Evolutionary conservation across 2,113 vertebrate genomes (phyloP).

Genomic region (Argyrosomus japonicus): DNA sequence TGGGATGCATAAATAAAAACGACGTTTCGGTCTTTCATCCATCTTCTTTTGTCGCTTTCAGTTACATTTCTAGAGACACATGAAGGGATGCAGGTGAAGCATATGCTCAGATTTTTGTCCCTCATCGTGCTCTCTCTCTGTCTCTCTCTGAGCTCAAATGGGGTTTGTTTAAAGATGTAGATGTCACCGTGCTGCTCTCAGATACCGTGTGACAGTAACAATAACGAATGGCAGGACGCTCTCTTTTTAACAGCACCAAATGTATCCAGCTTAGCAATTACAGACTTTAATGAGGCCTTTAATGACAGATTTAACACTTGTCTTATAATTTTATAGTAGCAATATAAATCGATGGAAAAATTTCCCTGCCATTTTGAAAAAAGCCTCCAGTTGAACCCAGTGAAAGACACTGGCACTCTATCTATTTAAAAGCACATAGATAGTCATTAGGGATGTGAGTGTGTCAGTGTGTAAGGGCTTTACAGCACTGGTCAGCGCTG

Average conservation of each 20-base stretch:
- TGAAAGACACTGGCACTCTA: conserved; percentile 19
- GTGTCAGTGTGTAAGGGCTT: conserved; percentile 44
- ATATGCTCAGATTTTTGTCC: background rate
- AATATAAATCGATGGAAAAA: conserved; percentile 69
- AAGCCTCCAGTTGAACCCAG: conserved; percentile 23
- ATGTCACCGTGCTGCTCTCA: conserved; percentile 6
- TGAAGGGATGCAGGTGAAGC: background rate
- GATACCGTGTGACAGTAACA: conserved; percentile 37
- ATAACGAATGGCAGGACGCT: conserved; percentile 48
- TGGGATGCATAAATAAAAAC: conserved; percentile 35
- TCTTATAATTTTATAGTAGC: conserved; percentile 74
- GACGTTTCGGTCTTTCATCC: conserved; percentile 29
- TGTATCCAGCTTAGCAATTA: conserved; percentile 70
- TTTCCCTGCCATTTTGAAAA: conserved; percentile 53
- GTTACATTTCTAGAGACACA: background rate
- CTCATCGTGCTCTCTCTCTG: background rate
- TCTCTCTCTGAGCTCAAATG: background rate
- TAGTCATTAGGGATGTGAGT: conserved; percentile 59
- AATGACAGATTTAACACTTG: conserved; percentile 73
- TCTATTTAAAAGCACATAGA: conserved; percentile 68
- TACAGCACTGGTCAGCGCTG: conserved; percentile 43
- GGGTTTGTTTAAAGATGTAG: conserved; percentile 1
- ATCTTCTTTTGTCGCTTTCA: conserved; percentile 27
- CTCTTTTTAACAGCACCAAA: conserved; percentile 65
- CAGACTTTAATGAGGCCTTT: conserved; percentile 75